Evolutionary conservation across 2,888 invertebrate species (phyloP), one percentile per base, ranked within the genome.

Genomic region (Lepidonotus clava): DNA sequence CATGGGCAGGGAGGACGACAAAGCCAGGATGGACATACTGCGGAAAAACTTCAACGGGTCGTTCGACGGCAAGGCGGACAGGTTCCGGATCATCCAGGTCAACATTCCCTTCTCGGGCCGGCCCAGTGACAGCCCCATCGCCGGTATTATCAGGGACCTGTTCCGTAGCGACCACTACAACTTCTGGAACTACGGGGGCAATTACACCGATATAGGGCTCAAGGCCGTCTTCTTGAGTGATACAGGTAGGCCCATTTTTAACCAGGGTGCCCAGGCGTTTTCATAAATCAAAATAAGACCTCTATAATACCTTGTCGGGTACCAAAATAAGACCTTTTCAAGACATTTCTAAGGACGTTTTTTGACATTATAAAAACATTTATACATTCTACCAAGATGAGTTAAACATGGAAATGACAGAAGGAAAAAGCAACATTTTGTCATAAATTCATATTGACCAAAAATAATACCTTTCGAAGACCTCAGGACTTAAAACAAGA

Each of bases 161-260:
- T 67, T 84, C 66, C 84, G 84, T n/a, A 66, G 61, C 24, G 84
- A 84, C 66, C 84, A 84, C 28, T 38, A 41, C 11, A 38, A 67
- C 67, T 86, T 86, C 77, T 86, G 86, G 86, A 32, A 76, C 24
- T 71, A 86, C n/a, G 34, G 32, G 4, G 76, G 86, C 18, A 28
- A 38, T 24, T 71, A 66, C 53, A 41, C 41, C 4, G 46, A 38
- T 2, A 32, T 34, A 14, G 86, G 86, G 8, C 46, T 86, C 4
- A 67, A 40, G 32, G 76, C 77, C 21, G 51, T 86, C 0, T 86
- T 86, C 38, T 34, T 86, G 14, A 76, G 41, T 34, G 86, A 86
- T 21, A 86, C 86, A 86, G 36, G 86, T 86, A 76, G 2, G 83
- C 5, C 21, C 24, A 28, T 24, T 76, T 76, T n/a, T n/a, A 56